Evolutionary conservation across 2,888 invertebrate genomes (phyloP).

Genomic region (Meteorus cinctellus): DNA sequence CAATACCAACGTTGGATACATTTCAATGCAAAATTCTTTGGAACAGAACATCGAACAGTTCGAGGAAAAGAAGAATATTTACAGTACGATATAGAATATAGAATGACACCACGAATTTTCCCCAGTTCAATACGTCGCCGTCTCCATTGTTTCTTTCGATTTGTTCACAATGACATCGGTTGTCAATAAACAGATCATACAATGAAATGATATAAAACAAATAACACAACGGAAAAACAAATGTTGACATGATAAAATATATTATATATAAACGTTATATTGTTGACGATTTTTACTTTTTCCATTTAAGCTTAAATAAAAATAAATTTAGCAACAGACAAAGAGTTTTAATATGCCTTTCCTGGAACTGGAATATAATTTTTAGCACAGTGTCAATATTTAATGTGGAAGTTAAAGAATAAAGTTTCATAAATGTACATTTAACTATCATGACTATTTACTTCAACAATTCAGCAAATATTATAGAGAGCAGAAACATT

Average conservation of each 20-base stretch:
- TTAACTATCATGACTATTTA: too few species aligned
- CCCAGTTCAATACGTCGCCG: not conserved
- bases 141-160: not conserved
- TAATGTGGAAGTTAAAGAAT: too few species aligned
- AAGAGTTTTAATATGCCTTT: too few species aligned
- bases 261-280: not conserved
- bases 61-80: not conserved
- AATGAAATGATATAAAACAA: not conserved
- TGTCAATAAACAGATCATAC: not conserved
- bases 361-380: too few species aligned
- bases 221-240: not conserved
- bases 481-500: too few species aligned
- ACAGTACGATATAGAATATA: not conserved
- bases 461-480: too few species aligned
- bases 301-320: too few species aligned
- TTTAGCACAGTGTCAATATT: too few species aligned
- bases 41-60: not conserved
- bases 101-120: slow-evolving; percentile 4
- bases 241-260: not conserved
- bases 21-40: slow-evolving; percentile 38
- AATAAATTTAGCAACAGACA: too few species aligned
- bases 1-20: slow-evolving; percentile 37
- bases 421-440: too few species aligned
- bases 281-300: too few species aligned
- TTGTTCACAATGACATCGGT: not conserved